Evolutionary conservation across 2,797 vertebrate genomes (phyloP), one percentile per base, ranked within the genome.

Genomic region (Acrossocheilus wenchowensis): DNA sequence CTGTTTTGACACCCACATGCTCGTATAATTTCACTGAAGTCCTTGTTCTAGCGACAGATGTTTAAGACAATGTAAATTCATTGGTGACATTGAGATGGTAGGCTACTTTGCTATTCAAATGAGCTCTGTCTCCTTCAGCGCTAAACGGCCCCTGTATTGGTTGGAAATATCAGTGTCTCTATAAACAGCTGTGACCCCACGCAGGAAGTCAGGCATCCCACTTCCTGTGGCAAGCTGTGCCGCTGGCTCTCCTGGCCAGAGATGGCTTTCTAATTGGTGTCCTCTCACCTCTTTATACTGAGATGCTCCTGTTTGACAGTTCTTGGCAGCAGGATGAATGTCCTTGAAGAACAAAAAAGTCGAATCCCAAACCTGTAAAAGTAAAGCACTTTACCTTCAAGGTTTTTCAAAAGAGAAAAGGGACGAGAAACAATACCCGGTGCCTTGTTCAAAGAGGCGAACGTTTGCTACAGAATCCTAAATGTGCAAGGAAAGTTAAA

Each of bases 231-330:
- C 96, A 97, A 97, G 95, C 97, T 97, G 96, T 97, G 96, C 96
- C 94, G 96, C 95, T 93, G 95, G 95, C 95, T 96, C 96, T 96
- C 94, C 95, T 97, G 96, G 96, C 95, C 95, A 92, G 93, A 94
- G 94, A 96, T 96, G 95, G 95, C 96, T 96, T 97, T 98, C 97
- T 98, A 98, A 98, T 99, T 97, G 98, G 97, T 95, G 95, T 97
- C 96, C 97, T 97, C 96, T 98, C 96, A 97, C 97, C 96, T 97
- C 96, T 96, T 95, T 93, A 92, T 95, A 95, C 93, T 91, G 93
- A 96, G 96, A 97, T 96, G 96, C 96, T 96, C 94, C 94, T 95
- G 94, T 94, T 96, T 97, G 97, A 97, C 96, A 97, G 96, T 95
- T 98, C 95, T 96, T 97, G 97, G 96, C 97, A 98, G 96, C 94